Evolutionary conservation across 1,140 invertebrate genomes (phyloP), one percentile per base, ranked within the genome.

Genomic region (Gonatopus flavifemur): DNA sequence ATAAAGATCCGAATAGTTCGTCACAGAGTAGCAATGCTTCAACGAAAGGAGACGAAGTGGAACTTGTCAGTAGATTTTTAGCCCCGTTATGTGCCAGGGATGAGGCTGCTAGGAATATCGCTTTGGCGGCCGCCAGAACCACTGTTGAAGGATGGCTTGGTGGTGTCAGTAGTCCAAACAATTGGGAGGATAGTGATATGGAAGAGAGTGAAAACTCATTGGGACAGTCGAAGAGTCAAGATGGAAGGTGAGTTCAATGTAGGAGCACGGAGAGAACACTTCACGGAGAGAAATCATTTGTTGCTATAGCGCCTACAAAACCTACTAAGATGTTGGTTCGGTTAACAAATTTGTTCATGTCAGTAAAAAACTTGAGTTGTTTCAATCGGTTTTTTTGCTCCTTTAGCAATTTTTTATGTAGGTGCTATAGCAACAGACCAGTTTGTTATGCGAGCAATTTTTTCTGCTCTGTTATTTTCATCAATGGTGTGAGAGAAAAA

Each of bases 71-170:
- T 59, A 69, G 74, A 49, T 81, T 83, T 57, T 72, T 80, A 55
- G 72, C 79, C 52, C 79, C 80, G 33, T 70, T 81, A 32, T 81
- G 80, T 58, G 80, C 78, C 35, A 69, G 78, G 15, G 79, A 82
- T 62, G 80, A 77, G 42, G 63, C 77, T 39, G 78, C 80, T 10
- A 73, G 81, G 35, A 79, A 82, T 61, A 72, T 81, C 37, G 81
- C 80, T 8, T 57, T 83, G 57, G 80, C 80, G 20, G 76, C 72
- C 8, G 81, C 81, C 24, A 77, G 79, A 50, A 81, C 74, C 41
- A 81, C 80, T 20, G 80, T 83, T 40, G 80, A 82, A 59, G 78
- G 79, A 38, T 83, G 81, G 81, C 66, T 83, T 48, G 80, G 81
- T 13, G 79, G 79, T 19, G 76, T 80, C 42, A 78, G 73, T 18